Percentiles rank a stretch among this genome's conserved stretches.
These are phyloP conservation scores for Malacoraja senta DNA, from an alignment of 2,797 vertebrate genomes.

Conservation along the genomic window DNA sequence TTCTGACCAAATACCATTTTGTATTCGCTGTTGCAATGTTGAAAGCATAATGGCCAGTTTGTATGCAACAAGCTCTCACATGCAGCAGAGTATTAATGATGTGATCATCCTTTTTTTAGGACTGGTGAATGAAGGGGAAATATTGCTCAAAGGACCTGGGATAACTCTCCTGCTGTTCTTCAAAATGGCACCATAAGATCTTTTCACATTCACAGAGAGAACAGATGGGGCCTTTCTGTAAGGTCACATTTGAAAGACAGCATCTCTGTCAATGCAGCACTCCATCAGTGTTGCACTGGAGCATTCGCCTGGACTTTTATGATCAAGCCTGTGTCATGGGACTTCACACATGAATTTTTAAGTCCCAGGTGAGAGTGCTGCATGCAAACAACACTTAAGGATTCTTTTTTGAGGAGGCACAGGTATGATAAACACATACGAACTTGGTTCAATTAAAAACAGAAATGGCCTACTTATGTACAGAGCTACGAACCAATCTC, in stretches of 20 bases:
- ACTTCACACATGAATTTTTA: too few relatives aligned
- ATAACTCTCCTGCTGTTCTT: too few relatives aligned
- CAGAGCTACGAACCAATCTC: not conserved
- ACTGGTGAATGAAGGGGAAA: not conserved
- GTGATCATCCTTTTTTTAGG: not conserved
- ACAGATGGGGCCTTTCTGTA: too few relatives aligned
- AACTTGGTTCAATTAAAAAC: not conserved
- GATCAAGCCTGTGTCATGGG: too few relatives aligned
- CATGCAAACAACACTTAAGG: not conserved
- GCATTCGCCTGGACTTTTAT: too few relatives aligned
- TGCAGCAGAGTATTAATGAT: not conserved
- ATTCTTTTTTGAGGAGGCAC: too few relatives aligned
- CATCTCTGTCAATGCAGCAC: too few relatives aligned
- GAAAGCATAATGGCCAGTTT: not conserved
- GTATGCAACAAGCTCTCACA: not conserved
- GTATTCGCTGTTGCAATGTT: not conserved
- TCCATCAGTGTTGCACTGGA: too few relatives aligned
- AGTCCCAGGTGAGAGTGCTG: not conserved
- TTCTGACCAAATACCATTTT: not conserved
- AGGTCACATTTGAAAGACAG: too few relatives aligned
- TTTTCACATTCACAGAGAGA: too few relatives aligned
- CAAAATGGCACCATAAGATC: too few relatives aligned
- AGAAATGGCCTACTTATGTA: not conserved
- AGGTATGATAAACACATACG: not conserved
- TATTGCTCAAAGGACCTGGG: too few relatives aligned